Conservation (phyloP, 2,888 invertebrate genomes). For the Beris morrisii region DNA sequence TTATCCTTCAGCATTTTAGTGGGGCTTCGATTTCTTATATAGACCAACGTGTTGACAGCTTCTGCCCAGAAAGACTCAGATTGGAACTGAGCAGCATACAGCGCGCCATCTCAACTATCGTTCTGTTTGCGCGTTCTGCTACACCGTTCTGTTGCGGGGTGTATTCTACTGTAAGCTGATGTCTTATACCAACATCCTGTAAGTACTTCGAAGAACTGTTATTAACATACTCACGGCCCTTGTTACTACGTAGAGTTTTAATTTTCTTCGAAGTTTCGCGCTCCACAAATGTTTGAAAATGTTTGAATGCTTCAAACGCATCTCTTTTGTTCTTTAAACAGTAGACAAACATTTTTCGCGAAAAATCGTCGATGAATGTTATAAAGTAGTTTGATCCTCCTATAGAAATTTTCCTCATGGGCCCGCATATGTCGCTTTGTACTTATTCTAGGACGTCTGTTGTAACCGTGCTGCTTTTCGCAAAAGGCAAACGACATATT, state of each 20-base stretch:
- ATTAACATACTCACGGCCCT: constrained; percentile 35
- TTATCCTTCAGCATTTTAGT: constrained; percentile 37
- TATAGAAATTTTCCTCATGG: constrained; percentile 33
- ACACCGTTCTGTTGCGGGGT: constrained; percentile 40
- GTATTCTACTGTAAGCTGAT: constrained; percentile 31
- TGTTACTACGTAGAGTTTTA: constrained; percentile 33
- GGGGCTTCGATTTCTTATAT: constrained; percentile 38
- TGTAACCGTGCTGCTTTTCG: no score
- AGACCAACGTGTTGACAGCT: constrained; percentile 39
- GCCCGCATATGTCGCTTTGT: constrained; percentile 39
- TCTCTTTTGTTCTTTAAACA: constrained; percentile 40
- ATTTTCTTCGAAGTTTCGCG: constrained; percentile 36
- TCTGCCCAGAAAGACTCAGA: constrained; percentile 42
- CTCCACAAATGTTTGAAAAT: constrained; percentile 37
- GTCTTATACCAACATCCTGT: constrained; percentile 29
- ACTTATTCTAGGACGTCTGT: constrained; percentile 25
- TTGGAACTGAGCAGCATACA: constrained; percentile 43
- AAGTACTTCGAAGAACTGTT: constrained; percentile 25
- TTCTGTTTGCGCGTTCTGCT: constrained; percentile 38
- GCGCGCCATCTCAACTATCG: constrained; percentile 43
- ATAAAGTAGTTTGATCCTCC: constrained; percentile 38
- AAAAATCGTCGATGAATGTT: constrained; percentile 40
- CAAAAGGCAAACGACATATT: no score
- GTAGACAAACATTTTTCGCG: constrained; percentile 35
- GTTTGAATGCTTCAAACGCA: constrained; percentile 37